Base-by-base conservation (phyloP, 2,113 vertebrate genomes). In the Python bivittatus region DNA sequence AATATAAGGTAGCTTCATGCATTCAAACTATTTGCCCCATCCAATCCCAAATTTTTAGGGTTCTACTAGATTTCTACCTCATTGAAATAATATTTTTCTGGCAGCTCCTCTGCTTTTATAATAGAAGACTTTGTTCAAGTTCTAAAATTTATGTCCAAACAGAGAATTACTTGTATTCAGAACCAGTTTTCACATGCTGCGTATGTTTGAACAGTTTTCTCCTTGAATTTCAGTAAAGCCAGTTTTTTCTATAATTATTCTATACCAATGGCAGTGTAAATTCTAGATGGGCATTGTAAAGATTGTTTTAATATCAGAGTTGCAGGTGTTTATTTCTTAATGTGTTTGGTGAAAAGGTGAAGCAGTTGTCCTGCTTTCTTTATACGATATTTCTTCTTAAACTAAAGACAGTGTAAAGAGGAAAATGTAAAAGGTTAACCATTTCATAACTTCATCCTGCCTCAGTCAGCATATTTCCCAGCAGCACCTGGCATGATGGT, bases 261-360 rank as follows among this genome's bases (percentile, higher is more conserved):
- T 84, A 56, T 85, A 27, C 86, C 91, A 56, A 0, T 27, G 56
- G 57, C 44, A 85, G 72, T 64, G 57, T 64, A 84, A 92, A 85
- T 89, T 92, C 44, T 53, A 22, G n/a, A 64, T 85, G 57, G 72
- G 57, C n/a, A 33, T 48, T 85, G n/a, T 89, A 57, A 38, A 84
- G 79, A 89, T 64, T 54, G 61, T 85, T 61, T 85, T 79, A 84
- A 84, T 92, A 64, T 89, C 79, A 85, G 23, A 89, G 53, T 85
- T 72, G 83, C 92, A 96, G 93, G 92, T 86, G 94, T 95, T 94
- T 92, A 61, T 92, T 91, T 92, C 86, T 93, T 95, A 90, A 94
- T 94, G 57, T n/a, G 38, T 15, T 87, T 54, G 57, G 23, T 53
- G 48, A 48, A 92, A 92, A 84, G 23, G 56, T 25, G 11, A n/a